Base-by-base conservation (phyloP, 64 coral and sea anemone genomes). In the Dendronephthya gigantea region DNA sequence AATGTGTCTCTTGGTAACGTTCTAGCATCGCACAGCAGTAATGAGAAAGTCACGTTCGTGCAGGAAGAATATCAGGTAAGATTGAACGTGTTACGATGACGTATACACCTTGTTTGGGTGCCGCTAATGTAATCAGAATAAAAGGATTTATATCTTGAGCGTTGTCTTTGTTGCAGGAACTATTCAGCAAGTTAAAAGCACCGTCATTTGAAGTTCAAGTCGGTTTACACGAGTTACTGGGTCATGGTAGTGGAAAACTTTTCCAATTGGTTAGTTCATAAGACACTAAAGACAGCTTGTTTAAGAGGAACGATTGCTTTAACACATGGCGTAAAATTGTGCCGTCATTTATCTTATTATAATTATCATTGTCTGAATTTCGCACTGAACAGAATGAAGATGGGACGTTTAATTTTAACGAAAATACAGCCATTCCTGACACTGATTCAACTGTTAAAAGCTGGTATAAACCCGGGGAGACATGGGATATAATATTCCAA, bases 161-260 rank as follows among this genome's bases (percentile, higher is more conserved):
- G n/a, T n/a, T n/a, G n/a, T n/a, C n/a, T n/a, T n/a, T n/a, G n/a
- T n/a, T 33, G 17, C 19, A 97, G 94, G 89, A 90, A 17, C 49
- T 97, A 31, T 97, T 88, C 58, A 86, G 86, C 28, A 91, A 97
- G 81, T 89, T 93, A 2, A 97, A 97, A 79, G 94, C 86, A 13
- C 81, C 91, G 17, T 90, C 94, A 36, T 97, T 97, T 89, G 94
- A 97, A 68, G 94, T 97, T 30, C 94, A 97, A 89, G 95, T 98
- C 82, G 95, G 95, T 33, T 89, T 98, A 32, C 95, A 98, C 76
- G 95, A 98, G 85, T 70, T 98, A 4, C 85, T 98, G 33, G 95
- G 95, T 4, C 95, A 98, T 84, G 95, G 95, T 50, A 98, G 95
- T 36, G 95, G 95, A 7, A 98, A 98, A 40, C 82, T 98, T 14